Base-by-base conservation (phyloP, 2,888 invertebrate genomes). In the Orthosia incerta region DNA sequence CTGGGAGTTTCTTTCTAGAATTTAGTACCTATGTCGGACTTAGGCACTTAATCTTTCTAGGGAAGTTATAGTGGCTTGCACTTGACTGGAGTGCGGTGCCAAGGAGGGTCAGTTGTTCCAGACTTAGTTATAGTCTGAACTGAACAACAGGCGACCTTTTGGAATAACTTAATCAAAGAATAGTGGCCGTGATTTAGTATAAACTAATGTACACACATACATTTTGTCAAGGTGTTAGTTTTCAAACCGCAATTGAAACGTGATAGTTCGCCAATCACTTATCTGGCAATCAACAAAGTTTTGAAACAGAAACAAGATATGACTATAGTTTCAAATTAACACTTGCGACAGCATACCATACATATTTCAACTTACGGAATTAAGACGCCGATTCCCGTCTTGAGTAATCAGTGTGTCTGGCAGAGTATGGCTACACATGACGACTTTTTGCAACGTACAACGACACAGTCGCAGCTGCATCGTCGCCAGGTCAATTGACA, bases 401-500 rank as follows among this genome's bases (percentile, higher is more conserved):
- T 71, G 61, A 63, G 67, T 48, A 83, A 83, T 80, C 84, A 65
- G 60, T 55, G 66, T 64, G 82, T 59, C 83, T 45, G 46, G n/a
- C 60, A 45, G 23, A 64, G 26, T 26, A 39, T 55, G 26, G 31
- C 31, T 50, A 50, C 65, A 65, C 55, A 57, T 65, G 23, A 62
- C 80, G 80, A 75, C 61, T 81, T 83, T 79, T 78, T 65, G 48
- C 80, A 62, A 16, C 71, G 71, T 65, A 59, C 65, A 65, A 20
- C 78, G 71, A 71, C 62, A 70, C 59, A 51, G 80, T 83, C 60
- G 83, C 81, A 81, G 81, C 81, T 81, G 81, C 81, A 75, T 71
- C 69, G 72, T 26, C 63, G 74, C 76, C 83, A 83, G 80, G 84
- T 83, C 81, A 81, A 79, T 80, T 79, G 61, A 83, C 84, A 81